Percentiles rank a stretch among this genome's conserved stretches.
phyloP scores from a whole-genome alignment of 1,140 invertebrate genomes.

The Drosophila tani region DNA sequence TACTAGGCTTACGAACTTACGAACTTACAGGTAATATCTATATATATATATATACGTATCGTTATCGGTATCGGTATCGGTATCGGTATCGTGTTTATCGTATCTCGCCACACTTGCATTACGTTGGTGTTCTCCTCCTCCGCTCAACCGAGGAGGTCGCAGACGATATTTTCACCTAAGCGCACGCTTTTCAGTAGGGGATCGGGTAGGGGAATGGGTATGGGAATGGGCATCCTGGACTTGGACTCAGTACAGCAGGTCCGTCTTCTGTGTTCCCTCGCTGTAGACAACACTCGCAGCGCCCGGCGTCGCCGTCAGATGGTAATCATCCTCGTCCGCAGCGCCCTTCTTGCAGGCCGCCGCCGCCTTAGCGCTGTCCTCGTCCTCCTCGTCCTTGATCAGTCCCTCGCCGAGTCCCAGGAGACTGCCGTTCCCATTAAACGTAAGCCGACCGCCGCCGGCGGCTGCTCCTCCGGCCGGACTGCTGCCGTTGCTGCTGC shows the following conservation, averaged over 20 bases:
- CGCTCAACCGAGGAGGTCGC: slow-evolving; percentile 40
- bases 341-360: slow-evolving; percentile 38
- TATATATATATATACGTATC: slow-evolving; percentile 67
- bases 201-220: slow-evolving; percentile 8
- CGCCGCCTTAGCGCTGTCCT: not conserved
- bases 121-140: slow-evolving; percentile 14
- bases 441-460: slow-evolving; percentile 20
- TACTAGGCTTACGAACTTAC: slow-evolving; percentile 61
- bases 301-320: slow-evolving; percentile 86
- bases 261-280: slow-evolving; percentile 87
- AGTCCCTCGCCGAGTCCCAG: slow-evolving; percentile 62
- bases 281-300: slow-evolving; percentile 87
- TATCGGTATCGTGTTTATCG: slow-evolving; percentile 21
- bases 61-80: slow-evolving; percentile 36
- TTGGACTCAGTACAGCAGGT: slow-evolving; percentile 87
- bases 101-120: slow-evolving; percentile 32
- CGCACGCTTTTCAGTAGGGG: slow-evolving; percentile 37
- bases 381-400: slow-evolving; percentile 45
- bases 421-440: slow-evolving; percentile 61
- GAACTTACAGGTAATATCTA: slow-evolving; percentile 73
- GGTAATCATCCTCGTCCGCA: slow-evolving; percentile 80
- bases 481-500: slow-evolving; percentile 53
- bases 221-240: not conserved
- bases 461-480: slow-evolving; percentile 29
- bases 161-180: slow-evolving; percentile 55